Conservation (phyloP, 2,888 invertebrate species). For the Plemyria rubiginata region DNA sequence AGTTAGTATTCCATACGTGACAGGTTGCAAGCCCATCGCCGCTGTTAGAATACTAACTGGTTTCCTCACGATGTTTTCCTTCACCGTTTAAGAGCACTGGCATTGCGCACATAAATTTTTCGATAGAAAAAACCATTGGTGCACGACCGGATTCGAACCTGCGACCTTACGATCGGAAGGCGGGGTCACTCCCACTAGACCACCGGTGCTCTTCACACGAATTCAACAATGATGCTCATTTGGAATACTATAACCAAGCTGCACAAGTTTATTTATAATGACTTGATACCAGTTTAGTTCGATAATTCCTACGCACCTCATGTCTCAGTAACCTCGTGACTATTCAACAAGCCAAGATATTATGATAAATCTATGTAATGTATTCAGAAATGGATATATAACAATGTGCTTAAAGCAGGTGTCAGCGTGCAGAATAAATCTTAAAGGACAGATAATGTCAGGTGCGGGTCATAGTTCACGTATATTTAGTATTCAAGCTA, state of each 20-base stretch:
- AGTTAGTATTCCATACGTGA: no score
- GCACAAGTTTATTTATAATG: slow-evolving; percentile 16
- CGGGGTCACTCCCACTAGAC: no score
- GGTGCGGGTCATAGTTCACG: slow-evolving; percentile 30
- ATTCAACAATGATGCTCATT: slow-evolving; percentile 5
- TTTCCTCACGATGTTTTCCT: no score
- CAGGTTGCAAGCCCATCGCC: no score
- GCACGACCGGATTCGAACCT: no score
- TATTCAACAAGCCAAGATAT: slow-evolving; percentile 54
- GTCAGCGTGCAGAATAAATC: slow-evolving; percentile 36
- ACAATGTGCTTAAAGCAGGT: slow-evolving; percentile 33
- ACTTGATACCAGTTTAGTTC: slow-evolving; percentile 21
- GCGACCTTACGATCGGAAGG: no score
- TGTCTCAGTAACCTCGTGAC: slow-evolving; percentile 59
- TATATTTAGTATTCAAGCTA: slow-evolving; percentile 20
- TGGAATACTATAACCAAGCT: not conserved
- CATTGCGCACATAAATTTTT: no score
- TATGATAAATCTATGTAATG: slow-evolving; percentile 50
- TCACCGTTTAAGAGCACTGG: no score
- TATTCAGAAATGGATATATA: slow-evolving; percentile 35
- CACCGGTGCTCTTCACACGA: no score
- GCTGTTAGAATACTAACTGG: no score
- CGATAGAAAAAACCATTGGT: no score
- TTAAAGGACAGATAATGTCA: slow-evolving; percentile 29
- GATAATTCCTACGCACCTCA: slow-evolving; percentile 27